These are phyloP conservation scores for Capricornis sumatraensis DNA, from an alignment of 2,113 vertebrate genomes.

Conservation along the genomic window DNA sequence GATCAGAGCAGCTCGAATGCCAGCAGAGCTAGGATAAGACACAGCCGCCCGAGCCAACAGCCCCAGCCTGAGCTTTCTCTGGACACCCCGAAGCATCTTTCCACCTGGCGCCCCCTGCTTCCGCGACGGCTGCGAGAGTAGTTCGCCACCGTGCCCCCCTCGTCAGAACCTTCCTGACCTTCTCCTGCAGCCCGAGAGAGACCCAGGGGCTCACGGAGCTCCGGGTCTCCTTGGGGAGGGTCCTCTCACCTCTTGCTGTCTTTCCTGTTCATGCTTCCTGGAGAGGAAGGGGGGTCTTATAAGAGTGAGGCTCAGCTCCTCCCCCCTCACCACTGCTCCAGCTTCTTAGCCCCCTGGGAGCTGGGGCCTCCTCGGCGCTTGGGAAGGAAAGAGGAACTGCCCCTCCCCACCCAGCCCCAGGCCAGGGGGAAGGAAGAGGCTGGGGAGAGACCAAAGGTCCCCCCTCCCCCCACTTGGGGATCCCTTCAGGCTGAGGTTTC, in stretches of 20 bases:
- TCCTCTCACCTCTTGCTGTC: constrained; percentile 79
- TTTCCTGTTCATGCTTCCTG: constrained; percentile 76
- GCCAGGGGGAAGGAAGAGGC: constrained; percentile 76
- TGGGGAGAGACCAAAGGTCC: constrained; percentile 66
- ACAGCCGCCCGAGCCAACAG: background rate
- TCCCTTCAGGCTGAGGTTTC: constrained; percentile 67
- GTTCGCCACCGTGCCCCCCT: too few relatives aligned
- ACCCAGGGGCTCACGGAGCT: background rate
- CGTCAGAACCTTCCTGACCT: background rate
- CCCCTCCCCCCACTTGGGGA: constrained; percentile 63
- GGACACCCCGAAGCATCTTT: background rate
- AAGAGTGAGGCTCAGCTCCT: background rate
- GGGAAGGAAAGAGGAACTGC: constrained; percentile 74
- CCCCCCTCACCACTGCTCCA: background rate
- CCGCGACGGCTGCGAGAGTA: background rate
- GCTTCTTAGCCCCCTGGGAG: constrained; percentile 58
- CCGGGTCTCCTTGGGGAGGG: background rate
- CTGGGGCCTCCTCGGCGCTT: background rate
- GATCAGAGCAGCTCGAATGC: background rate
- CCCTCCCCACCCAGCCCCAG: constrained; percentile 66
- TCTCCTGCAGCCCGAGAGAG: background rate
- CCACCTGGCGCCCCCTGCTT: background rate
- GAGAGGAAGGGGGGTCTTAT: background rate
- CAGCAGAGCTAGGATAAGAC: background rate
- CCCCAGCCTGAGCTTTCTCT: background rate